These are phyloP conservation scores for Dichetophora obliterata DNA, from an alignment of 2,888 invertebrate genomes.

Conservation along the genomic window DNA sequence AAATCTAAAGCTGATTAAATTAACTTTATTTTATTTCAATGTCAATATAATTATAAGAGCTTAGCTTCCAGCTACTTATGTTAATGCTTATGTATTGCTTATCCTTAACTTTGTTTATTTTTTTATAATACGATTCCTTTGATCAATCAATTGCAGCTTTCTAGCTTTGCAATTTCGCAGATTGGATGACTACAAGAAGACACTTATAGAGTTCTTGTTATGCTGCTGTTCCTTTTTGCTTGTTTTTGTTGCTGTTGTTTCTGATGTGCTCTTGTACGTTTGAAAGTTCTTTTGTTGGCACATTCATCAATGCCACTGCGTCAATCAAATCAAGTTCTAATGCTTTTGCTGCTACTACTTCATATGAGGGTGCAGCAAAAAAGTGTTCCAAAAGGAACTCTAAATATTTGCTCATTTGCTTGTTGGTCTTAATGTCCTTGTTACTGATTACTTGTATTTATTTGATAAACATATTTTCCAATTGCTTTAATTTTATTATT, in stretches of 20 bases:
- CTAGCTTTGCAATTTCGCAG: not conserved
- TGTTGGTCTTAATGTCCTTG: too few relatives aligned
- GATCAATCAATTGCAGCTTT: not conserved
- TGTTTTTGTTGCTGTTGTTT: not conserved
- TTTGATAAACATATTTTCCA: too few relatives aligned
- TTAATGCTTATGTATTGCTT: not conserved
- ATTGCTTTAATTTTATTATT: too few relatives aligned
- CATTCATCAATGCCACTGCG: not conserved
- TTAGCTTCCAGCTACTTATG: too few relatives aligned
- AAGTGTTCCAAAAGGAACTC: not conserved
- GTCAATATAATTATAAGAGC: too few relatives aligned
- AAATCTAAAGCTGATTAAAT: too few relatives aligned
- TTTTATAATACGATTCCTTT: not conserved
- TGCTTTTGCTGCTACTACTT: not conserved
- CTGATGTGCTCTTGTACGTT: not conserved
- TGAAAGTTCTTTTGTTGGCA: too few relatives aligned
- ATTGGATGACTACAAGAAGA: not conserved
- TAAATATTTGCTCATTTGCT: too few relatives aligned
- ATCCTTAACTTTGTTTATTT: not conserved
- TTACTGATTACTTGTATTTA: too few relatives aligned
- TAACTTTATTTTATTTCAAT: too few relatives aligned
- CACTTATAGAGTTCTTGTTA: not conserved
- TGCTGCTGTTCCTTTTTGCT: not conserved
- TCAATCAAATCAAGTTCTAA: not conserved
- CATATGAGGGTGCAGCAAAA: too few relatives aligned